phyloP scores from a whole-genome alignment of 1,140 invertebrate species.

The Zaprionus vittiger region DNA sequence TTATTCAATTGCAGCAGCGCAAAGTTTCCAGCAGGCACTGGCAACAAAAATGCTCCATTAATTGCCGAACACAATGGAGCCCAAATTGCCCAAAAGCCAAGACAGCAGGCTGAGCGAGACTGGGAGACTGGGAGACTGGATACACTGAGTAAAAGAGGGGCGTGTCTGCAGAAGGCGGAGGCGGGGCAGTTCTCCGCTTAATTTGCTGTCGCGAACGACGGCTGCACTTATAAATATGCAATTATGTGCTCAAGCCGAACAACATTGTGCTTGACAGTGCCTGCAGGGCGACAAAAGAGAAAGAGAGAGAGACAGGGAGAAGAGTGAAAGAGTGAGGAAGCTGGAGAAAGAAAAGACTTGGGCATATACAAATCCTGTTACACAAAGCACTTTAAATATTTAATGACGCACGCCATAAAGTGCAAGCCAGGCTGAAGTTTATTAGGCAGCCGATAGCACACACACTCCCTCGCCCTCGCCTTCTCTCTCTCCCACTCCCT shows the following conservation, averaged over 20 bases:
- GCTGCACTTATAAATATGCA: conserved; percentile 77
- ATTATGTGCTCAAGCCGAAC: conserved; percentile 67
- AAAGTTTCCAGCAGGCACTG: conserved; percentile 32
- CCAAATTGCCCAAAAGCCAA: conserved; percentile 27
- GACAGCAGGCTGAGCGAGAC: conserved; percentile 3
- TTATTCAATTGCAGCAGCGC: conserved; percentile 42
- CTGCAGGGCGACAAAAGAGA: conserved; percentile 7
- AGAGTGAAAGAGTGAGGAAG: neutral
- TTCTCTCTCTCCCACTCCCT: neutral
- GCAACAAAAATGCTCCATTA: conserved; percentile 64
- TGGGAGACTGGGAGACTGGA: neutral
- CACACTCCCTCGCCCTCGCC: neutral
- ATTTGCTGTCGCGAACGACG: conserved; percentile 56
- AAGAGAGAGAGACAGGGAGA: conserved; percentile 16
- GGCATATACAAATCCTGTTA: conserved; percentile 75
- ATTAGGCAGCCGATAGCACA: conserved; percentile 55
- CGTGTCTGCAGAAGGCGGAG: neutral
- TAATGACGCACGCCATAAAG: conserved; percentile 70
- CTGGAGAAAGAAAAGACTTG: neutral
- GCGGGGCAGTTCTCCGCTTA: conserved; percentile 43
- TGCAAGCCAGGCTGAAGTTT: conserved; percentile 61
- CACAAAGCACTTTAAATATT: conserved; percentile 78
- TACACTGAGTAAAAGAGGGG: neutral
- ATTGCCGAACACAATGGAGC: conserved; percentile 64
- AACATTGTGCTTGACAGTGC: conserved; percentile 65